Evolutionary conservation across 1,140 invertebrate species (phyloP).

Genomic region (Doryteuthis pealeii): DNA sequence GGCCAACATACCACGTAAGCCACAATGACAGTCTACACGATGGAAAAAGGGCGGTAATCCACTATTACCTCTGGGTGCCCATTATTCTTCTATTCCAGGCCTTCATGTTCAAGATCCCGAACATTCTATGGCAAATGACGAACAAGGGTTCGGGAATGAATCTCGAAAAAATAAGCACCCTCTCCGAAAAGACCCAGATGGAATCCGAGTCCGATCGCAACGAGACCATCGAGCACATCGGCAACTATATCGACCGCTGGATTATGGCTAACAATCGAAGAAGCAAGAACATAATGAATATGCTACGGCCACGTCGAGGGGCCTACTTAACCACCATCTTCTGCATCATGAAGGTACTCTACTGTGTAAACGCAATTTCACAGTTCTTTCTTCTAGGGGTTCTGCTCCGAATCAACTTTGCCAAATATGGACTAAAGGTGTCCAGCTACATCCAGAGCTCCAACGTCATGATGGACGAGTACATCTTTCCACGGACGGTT

Average conservation of each 20-base stretch:
- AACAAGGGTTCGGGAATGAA: slow-evolving; percentile 44
- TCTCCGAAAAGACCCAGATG: slow-evolving; percentile 63
- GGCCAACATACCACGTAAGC: slow-evolving; percentile 62
- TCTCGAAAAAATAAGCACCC: slow-evolving; percentile 64
- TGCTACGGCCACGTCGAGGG: slow-evolving; percentile 53
- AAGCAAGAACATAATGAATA: slow-evolving; percentile 34
- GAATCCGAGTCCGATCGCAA: slow-evolving; percentile 36
- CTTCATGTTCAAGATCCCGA: slow-evolving; percentile 92
- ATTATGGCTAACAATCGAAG: slow-evolving; percentile 34
- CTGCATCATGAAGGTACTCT: slow-evolving; percentile 48
- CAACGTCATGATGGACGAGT: slow-evolving; percentile 16
- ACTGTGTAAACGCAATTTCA: slow-evolving; percentile 37
- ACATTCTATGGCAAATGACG: slow-evolving; percentile 59
- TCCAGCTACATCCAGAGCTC: neutral
- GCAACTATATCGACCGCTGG: slow-evolving; percentile 44
- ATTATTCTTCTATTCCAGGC: slow-evolving; percentile 84
- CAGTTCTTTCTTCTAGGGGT: slow-evolving; percentile 49
- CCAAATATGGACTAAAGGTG: slow-evolving; percentile 45
- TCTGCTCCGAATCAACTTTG: slow-evolving; percentile 29
- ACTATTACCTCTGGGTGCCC: slow-evolving; percentile 96
- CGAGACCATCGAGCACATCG: slow-evolving; percentile 38
- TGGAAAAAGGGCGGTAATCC: slow-evolving; percentile 52
- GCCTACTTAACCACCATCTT: slow-evolving; percentile 61
- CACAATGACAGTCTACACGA: slow-evolving; percentile 56
- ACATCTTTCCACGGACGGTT: slow-evolving; percentile 59